These are phyloP conservation scores for Drosophila erecta DNA, from an alignment of 1,140 invertebrate genomes.

Conservation along the genomic window DNA sequence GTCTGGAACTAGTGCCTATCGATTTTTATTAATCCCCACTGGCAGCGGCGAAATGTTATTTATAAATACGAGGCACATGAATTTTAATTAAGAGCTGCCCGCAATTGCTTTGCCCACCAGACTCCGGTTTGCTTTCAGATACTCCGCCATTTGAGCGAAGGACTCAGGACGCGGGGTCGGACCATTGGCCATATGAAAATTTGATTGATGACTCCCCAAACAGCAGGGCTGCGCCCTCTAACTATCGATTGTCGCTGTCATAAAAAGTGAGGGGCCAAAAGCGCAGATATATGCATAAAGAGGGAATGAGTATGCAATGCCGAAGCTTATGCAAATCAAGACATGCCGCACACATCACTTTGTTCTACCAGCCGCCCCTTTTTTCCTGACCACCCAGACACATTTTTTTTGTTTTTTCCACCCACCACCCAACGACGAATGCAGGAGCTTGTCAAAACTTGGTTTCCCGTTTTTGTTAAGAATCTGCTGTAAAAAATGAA, in stretches of 20 bases:
- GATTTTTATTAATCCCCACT: constrained; percentile 51
- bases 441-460: constrained; percentile 68
- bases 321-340: constrained; percentile 79
- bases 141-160: not conserved
- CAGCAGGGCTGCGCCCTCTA: constrained; percentile 33
- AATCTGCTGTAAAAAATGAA: constrained; percentile 32
- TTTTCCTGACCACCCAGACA: not conserved
- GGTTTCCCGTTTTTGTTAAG: constrained; percentile 51
- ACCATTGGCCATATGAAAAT: constrained; percentile 75
- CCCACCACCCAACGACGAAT: not conserved
- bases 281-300: constrained; percentile 44
- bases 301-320: constrained; percentile 40
- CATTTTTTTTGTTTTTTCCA: not conserved
- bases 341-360: constrained; percentile 77
- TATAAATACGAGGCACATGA: constrained; percentile 66
- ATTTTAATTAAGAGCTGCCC: constrained; percentile 67
- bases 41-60: constrained; percentile 48
- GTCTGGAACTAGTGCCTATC: constrained; percentile 17
- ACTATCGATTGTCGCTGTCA: constrained; percentile 80
- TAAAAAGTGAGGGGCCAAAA: constrained; percentile 59
- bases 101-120: constrained; percentile 31
- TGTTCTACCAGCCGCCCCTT: constrained; percentile 43
- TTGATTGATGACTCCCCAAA: constrained; percentile 72
- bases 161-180: constrained; percentile 8
- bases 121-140: constrained; percentile 1